Evolutionary conservation across 2,888 invertebrate species (phyloP).

Genomic region (Plebejus anna): DNA sequence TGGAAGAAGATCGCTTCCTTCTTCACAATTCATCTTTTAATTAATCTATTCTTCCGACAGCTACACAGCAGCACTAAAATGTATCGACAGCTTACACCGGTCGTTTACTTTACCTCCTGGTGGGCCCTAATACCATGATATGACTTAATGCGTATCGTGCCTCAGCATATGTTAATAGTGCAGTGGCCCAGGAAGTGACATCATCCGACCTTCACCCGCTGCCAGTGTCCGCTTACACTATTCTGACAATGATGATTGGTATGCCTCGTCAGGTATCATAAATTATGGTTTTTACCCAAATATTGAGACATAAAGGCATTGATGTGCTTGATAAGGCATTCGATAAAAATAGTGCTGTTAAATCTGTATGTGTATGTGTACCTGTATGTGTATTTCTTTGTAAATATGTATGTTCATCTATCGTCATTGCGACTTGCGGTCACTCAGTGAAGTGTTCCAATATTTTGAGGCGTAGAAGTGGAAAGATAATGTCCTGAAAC

Average conservation of each 20-base stretch:
- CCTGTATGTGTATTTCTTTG: too few species aligned
- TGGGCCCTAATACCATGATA: constrained; percentile 1
- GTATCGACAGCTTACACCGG: background rate
- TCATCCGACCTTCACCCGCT: constrained; percentile 67
- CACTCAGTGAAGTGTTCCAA: too few species aligned
- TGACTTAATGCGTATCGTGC: constrained; percentile 33
- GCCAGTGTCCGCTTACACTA: background rate
- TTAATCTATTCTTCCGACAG: background rate
- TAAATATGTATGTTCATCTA: too few species aligned
- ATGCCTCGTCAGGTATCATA: background rate
- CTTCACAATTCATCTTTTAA: background rate
- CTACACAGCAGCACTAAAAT: background rate
- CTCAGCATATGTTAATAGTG: constrained; percentile 52
- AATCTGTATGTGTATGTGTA: too few species aligned
- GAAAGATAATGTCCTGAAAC: too few species aligned
- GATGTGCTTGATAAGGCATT: background rate
- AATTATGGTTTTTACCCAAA: background rate
- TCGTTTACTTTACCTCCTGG: background rate
- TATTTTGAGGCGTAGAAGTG: too few species aligned
- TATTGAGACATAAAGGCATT: background rate
- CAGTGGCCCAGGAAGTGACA: constrained; percentile 68
- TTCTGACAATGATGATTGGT: background rate
- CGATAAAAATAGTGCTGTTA: background rate
- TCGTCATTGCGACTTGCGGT: too few species aligned
- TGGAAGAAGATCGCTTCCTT: background rate